phyloP scores from a whole-genome alignment of 2,113 vertebrate species.

The Neolamprologus hecqui region DNA sequence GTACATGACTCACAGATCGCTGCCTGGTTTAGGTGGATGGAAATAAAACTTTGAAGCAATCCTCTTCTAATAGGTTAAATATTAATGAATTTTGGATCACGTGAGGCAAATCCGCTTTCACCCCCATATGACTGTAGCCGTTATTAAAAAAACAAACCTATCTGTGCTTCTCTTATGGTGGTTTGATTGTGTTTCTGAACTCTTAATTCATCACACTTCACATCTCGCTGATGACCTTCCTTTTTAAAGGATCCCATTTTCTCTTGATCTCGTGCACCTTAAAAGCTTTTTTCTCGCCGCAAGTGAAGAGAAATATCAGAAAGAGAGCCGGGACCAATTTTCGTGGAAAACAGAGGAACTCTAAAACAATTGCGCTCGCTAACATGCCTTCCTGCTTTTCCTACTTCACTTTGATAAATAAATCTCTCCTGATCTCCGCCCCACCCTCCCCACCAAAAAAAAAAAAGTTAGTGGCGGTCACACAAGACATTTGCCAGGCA shows the following conservation, averaged over 20 bases:
- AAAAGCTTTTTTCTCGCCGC: slow-evolving; percentile 11
- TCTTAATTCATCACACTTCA: slow-evolving; percentile 37
- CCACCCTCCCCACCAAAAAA: neutral
- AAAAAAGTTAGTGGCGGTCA: slow-evolving; percentile 53
- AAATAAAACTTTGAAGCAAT: slow-evolving; percentile 55
- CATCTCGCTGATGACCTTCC: slow-evolving; percentile 1
- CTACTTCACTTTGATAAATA: slow-evolving; percentile 40
- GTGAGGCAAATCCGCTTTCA: slow-evolving; percentile 67
- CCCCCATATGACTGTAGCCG: slow-evolving; percentile 52
- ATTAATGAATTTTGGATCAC: slow-evolving; percentile 66
- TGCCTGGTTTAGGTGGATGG: slow-evolving; percentile 33
- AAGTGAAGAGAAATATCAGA: slow-evolving; percentile 23
- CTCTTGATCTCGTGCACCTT: slow-evolving; percentile 9
- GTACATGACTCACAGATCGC: neutral
- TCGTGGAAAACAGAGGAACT: slow-evolving; percentile 16
- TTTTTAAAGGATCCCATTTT: slow-evolving; percentile 8
- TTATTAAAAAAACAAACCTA: slow-evolving; percentile 62
- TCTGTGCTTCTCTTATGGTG: slow-evolving; percentile 38
- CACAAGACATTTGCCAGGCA: slow-evolving; percentile 62
- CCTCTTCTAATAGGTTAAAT: slow-evolving; percentile 53
- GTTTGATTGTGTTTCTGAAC: slow-evolving; percentile 39
- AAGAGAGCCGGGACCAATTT: slow-evolving; percentile 36
- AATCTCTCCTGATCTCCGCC: slow-evolving; percentile 36
- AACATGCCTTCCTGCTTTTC: slow-evolving; percentile 17
- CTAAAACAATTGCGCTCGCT: slow-evolving; percentile 37